These are phyloP conservation scores for Hirtodrosophila alboralis DNA, from an alignment of 2,888 invertebrate genomes.

Conservation along the genomic window DNA sequence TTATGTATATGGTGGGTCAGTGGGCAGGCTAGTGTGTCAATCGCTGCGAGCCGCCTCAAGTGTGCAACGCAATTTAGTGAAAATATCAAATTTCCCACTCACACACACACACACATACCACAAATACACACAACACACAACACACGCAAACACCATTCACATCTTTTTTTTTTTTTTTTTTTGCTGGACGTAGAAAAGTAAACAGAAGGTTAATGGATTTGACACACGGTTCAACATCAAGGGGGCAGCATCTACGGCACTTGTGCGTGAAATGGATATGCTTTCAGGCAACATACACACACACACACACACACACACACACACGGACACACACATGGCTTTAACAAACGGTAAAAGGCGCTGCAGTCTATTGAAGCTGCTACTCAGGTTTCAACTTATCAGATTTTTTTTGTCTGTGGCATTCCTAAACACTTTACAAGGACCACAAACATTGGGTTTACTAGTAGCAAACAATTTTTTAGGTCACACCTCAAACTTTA, in stretches of 20 bases:
- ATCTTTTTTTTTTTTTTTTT: constrained; percentile 28
- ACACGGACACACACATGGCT: constrained; percentile 32
- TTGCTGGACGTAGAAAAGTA: constrained; percentile 79
- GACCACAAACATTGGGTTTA: constrained; percentile 1
- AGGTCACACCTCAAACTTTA: not conserved
- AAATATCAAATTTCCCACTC: constrained; percentile 79
- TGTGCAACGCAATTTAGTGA: constrained; percentile 78
- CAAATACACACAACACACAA: constrained; percentile 22
- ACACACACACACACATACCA: constrained; percentile 39
- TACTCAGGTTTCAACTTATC: constrained; percentile 46
- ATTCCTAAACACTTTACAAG: constrained; percentile 31
- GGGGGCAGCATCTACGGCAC: constrained; percentile 60
- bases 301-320: constrained; percentile 41
- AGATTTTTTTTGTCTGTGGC: constrained; percentile 32
- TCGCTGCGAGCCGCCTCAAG: constrained; percentile 62
- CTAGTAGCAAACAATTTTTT: constrained; percentile 2
- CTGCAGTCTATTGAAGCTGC: constrained; percentile 42
- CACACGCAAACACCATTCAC: constrained; percentile 27
- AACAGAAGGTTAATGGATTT: constrained; percentile 83
- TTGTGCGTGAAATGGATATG: constrained; percentile 80
- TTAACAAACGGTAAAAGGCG: constrained; percentile 51
- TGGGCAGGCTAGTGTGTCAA: constrained; percentile 44
- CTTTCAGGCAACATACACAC: constrained; percentile 69
- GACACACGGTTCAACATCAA: constrained; percentile 74
- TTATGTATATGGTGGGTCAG: constrained; percentile 51